Evolutionary conservation across 2,797 vertebrate genomes (phyloP), one percentile per base, ranked within the genome.

Genomic region (Calcarius lapponicus): DNA sequence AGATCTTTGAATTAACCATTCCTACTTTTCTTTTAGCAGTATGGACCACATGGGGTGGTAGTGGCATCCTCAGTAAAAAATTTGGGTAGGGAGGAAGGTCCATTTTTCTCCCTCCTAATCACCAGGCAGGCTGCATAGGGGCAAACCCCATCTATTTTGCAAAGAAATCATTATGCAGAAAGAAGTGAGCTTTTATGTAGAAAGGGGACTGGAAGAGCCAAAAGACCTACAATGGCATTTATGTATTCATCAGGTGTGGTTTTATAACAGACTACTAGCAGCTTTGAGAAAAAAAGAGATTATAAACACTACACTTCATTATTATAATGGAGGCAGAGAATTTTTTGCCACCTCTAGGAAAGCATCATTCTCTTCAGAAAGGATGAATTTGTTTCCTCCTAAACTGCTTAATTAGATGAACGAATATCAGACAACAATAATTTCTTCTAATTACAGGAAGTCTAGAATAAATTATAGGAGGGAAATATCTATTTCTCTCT

Each of bases 371-470:
- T 57, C 48, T 74, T 94, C 48, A 85, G 53, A 93, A 94, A 50
- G 60, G 45, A 89, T 82, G 67, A 89, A 80, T 85, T 90, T 80
- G 17, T 90, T 97, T 89, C 60, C 89, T 85, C 74, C 54, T 92
- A 87, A 81, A 53, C 51, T 62, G 74, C 51, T 25, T 95, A 95
- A 96, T 95, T 86, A 89, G 71, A 95, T 74, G 72, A 95, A 95
- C 0, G 2, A 85, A 82, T 82, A 94, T 73, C 80, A 86, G 60
- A 92, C 53, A 94, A 80, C 65, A 90, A 88, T 86, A 91, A 93
- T 94, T 92, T 90, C 67, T 93, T 88, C 53, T 95, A 94, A 94
- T 94, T 96, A 95, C 82, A 86, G 20, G 57, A 94, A 90, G 13
- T 74, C 42, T 86, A 65, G 62, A 94, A 94, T 86, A 91, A 95